Evolutionary conservation across 53 echinoderm and acorn worm species (phyloP), one percentile per base, ranked within the genome.

Genomic region (Henricia sp.): DNA sequence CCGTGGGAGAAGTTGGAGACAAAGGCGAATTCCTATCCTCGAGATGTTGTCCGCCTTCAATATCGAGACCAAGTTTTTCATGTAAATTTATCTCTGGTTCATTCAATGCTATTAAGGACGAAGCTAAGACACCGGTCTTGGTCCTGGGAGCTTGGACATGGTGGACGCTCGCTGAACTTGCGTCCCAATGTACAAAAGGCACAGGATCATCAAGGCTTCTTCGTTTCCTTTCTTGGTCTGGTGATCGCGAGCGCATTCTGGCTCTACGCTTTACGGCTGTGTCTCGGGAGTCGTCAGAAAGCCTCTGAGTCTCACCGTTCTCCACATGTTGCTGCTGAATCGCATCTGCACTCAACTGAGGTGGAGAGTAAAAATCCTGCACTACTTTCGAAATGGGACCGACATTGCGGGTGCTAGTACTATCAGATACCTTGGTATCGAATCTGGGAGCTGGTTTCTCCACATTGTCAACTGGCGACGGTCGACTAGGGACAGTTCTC

Each of bases 71-170:
- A 64, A 80, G 80, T 80, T 80, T 80, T 44, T 80, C 63, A 64
- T 48, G 80, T 48, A 80, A 57, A 80, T 80, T 80, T 19, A 80
- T 64, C 41, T 80, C 80, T 4, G 80, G 80, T 24, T 80, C 44
- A 3, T 80, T 46, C 32, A 80, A 80, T 63, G 80, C 64, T 57
- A 80, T 80, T 9, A 80, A 46, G 32, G 80, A 19, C 21, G 80
- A 80, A 17, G 80, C 80, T 44, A 50, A 46, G 50, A 50, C 64
- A 63, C 33, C 36, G 24, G 44, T 33, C 64, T 80, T 80, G 63
- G 80, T 63, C 80, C 64, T 80, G 46, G 80, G 80, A 13, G 80
- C 80, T 50, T 80, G 80, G 34, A 80, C 80, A 64, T 80, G 80
- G 35, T 80, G 80, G 35, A 80, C 64, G 33, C 50, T 42, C 23